phyloP scores from a whole-genome alignment of 2,113 vertebrate genomes.

The Percina caprodes region DNA sequence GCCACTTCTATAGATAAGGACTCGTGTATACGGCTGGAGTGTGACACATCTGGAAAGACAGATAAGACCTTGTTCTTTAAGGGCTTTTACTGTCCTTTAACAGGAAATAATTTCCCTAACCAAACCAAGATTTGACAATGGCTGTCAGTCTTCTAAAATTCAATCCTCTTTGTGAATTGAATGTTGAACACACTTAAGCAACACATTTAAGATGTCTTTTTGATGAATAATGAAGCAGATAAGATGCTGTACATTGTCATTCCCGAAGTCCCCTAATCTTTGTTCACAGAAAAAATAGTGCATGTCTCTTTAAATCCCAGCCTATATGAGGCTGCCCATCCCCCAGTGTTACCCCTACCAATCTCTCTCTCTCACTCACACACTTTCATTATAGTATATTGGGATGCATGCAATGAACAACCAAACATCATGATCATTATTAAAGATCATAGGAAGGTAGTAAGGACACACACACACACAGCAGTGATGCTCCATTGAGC shows the following conservation, averaged over 20 bases:
- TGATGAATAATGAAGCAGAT: constrained; percentile 17
- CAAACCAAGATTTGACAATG: constrained; percentile 41
- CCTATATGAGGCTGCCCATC: constrained; percentile 79
- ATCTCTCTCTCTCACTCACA: constrained; percentile 31
- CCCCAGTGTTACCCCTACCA: constrained; percentile 74
- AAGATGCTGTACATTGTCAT: constrained; percentile 5
- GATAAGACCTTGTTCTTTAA: constrained; percentile 62
- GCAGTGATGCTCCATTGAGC: constrained; percentile 61
- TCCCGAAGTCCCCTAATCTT: constrained; percentile 54
- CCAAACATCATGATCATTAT: constrained; percentile 48
- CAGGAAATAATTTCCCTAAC: constrained; percentile 27
- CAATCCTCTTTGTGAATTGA: constrained; percentile 6
- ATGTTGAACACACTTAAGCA: neutral
- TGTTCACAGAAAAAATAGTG: constrained; percentile 75
- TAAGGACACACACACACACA: constrained; percentile 26
- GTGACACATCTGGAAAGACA: constrained; percentile 58
- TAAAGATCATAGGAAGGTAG: constrained; percentile 17
- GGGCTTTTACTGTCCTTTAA: constrained; percentile 31
- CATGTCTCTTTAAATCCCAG: constrained; percentile 82
- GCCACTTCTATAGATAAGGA: constrained; percentile 51
- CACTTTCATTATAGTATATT: constrained; percentile 46
- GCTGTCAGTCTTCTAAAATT: constrained; percentile 40
- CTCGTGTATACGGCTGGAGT: constrained; percentile 36
- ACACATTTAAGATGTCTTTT: neutral
- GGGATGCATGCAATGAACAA: constrained; percentile 38